phyloP scores from a whole-genome alignment of 2,888 invertebrate genomes.

The Agrochola litura region DNA sequence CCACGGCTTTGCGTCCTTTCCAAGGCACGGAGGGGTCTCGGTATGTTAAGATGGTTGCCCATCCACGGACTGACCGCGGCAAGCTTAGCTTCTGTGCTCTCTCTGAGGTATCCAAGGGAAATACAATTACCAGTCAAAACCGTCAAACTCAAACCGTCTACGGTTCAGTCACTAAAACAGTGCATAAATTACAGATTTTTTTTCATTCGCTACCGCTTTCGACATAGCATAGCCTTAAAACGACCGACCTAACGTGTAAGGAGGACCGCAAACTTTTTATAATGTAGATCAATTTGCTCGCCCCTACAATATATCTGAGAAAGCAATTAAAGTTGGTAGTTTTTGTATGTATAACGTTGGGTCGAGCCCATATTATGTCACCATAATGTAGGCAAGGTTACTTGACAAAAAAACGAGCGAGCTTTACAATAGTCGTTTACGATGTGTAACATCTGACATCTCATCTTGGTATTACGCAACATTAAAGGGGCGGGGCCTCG shows the following conservation, averaged over 20 bases:
- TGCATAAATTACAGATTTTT: not conserved
- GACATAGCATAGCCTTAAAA: constrained; percentile 19
- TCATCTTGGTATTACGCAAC: too few species aligned
- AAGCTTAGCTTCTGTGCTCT: too few species aligned
- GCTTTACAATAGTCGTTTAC: too few species aligned
- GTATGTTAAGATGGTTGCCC: too few species aligned
- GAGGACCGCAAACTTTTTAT: constrained; percentile 58
- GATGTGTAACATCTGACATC: too few species aligned
- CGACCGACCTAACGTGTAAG: constrained; percentile 44
- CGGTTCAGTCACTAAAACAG: not conserved
- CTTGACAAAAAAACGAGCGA: constrained; percentile 9
- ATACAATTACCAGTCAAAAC: too few species aligned
- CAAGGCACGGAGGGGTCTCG: too few species aligned
- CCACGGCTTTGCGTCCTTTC: too few species aligned
- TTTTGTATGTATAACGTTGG: constrained; percentile 42
- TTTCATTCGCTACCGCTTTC: constrained; percentile 4
- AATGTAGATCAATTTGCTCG: constrained; percentile 60
- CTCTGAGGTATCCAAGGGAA: too few species aligned
- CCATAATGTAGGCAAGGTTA: constrained; percentile 10
- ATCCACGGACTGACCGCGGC: too few species aligned
- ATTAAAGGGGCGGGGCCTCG: too few species aligned
- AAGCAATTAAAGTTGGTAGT: constrained; percentile 60
- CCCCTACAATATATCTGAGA: constrained; percentile 61
- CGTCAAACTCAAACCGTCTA: too few species aligned
- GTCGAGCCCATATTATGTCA: constrained; percentile 12